phyloP scores from a whole-genome alignment of 2,113 vertebrate species.

The Ceyx margarethae region DNA sequence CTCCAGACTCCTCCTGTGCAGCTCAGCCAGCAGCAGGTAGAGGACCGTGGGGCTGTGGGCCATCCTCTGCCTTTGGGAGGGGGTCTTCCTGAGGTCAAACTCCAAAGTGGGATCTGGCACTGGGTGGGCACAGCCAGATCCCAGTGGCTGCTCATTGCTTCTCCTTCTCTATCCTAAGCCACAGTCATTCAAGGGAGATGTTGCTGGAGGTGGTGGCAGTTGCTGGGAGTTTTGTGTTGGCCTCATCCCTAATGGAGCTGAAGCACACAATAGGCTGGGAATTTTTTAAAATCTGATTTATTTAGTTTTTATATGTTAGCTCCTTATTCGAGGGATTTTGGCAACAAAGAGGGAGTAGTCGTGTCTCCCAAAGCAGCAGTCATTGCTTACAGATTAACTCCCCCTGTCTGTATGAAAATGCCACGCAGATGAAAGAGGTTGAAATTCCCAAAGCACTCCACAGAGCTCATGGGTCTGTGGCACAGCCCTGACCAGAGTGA shows the following conservation, averaged over 20 bases:
- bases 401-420: background rate
- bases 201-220: background rate
- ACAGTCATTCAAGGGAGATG: background rate
- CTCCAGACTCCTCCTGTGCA: background rate
- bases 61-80: background rate
- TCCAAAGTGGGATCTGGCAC: background rate
- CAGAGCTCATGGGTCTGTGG: background rate
- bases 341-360: background rate
- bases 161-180: background rate
- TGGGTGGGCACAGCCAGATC: background rate
- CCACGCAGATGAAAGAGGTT: background rate
- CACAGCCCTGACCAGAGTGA: fast-evolving
- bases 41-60: background rate
- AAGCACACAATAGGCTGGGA: background rate
- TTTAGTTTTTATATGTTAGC: constrained; percentile 10
- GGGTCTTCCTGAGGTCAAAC: background rate
- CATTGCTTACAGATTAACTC: background rate
- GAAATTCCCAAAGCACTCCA: background rate
- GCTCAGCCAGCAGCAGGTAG: constrained; percentile 18
- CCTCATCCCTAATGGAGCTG: background rate
- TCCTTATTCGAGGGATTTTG: background rate
- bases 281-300: background rate
- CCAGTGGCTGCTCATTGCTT: background rate
- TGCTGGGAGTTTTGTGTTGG: constrained; percentile 29
- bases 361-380: background rate